Evolutionary conservation across 2,797 vertebrate species (phyloP).

Genomic region (Melanogrammus aeglefinus): DNA sequence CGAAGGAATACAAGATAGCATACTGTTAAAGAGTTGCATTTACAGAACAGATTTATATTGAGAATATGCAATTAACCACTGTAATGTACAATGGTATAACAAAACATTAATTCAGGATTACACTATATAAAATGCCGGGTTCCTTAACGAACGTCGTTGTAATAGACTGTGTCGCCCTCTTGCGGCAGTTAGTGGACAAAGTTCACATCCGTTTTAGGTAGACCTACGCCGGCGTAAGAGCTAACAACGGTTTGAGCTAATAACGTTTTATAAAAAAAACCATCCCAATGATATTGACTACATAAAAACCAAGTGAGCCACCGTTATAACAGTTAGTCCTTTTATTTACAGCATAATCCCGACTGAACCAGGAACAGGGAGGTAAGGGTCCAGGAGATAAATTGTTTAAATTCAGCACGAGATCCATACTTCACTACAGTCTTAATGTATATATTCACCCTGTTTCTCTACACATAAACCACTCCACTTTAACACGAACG

Average conservation of each 20-base stretch:
- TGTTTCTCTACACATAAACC: conserved; percentile 77
- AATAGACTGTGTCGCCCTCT: conserved; percentile 11
- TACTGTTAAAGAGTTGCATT: not conserved
- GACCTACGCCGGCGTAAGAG: too few species aligned
- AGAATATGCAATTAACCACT: not conserved
- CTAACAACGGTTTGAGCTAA: too few species aligned
- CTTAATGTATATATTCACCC: conserved; percentile 75
- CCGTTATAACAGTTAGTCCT: conserved; percentile 76
- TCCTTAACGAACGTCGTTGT: too few species aligned
- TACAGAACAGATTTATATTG: not conserved
- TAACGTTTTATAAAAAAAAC: too few species aligned
- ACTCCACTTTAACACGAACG: conserved; percentile 67
- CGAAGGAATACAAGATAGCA: not conserved
- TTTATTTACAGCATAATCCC: conserved; percentile 85
- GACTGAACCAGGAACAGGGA: conserved; percentile 49
- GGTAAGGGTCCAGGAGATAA: conserved; percentile 60
- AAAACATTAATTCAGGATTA: not conserved
- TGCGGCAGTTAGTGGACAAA: not conserved
- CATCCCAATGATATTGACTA: too few species aligned
- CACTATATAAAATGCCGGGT: not conserved
- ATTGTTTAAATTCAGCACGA: conserved; percentile 69
- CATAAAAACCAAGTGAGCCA: conserved; percentile 30
- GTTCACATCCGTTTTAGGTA: too few species aligned
- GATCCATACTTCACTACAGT: conserved; percentile 78
- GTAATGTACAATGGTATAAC: not conserved